These are phyloP conservation scores for Drosophila dives DNA, from an alignment of 2,888 invertebrate species.

Conservation along the genomic window DNA sequence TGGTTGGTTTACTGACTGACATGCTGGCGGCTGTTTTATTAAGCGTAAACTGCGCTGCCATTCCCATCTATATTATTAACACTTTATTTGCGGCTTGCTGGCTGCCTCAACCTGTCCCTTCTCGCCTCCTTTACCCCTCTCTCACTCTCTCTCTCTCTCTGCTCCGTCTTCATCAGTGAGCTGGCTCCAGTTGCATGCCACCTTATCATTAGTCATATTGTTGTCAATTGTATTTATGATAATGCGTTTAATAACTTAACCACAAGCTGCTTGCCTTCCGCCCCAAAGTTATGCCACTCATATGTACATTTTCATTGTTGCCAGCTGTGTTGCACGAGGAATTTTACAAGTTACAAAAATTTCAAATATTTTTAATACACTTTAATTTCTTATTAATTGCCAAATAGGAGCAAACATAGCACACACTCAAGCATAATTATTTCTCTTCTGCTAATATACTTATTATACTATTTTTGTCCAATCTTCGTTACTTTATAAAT, in stretches of 20 bases:
- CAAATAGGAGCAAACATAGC: slow-evolving; percentile 7
- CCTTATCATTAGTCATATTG: slow-evolving; percentile 80
- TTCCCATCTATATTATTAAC: slow-evolving; percentile 80
- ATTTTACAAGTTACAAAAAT: slow-evolving; percentile 30
- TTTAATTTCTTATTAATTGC: slow-evolving; percentile 56
- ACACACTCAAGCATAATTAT: background rate
- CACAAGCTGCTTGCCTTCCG: slow-evolving; percentile 55
- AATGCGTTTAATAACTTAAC: slow-evolving; percentile 77
- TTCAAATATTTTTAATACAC: slow-evolving; percentile 26
- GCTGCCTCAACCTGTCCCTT: slow-evolving; percentile 6
- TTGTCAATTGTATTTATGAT: slow-evolving; percentile 80
- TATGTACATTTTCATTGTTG: slow-evolving; percentile 29
- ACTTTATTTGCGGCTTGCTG: slow-evolving; percentile 71
- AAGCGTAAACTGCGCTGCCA: slow-evolving; percentile 77
- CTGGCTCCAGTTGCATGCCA: slow-evolving; percentile 72
- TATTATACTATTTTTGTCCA: background rate
- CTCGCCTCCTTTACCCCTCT: background rate
- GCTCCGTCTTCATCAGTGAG: slow-evolving; percentile 33
- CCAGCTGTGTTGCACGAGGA: slow-evolving; percentile 36
- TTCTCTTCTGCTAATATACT: background rate
- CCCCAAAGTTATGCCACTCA: slow-evolving; percentile 47
- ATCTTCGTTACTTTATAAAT: background rate
- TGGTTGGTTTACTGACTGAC: slow-evolving; percentile 45
- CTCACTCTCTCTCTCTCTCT: background rate
- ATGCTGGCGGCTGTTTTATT: slow-evolving; percentile 66